These are phyloP conservation scores for Bruchidius siliquastri DNA, from an alignment of 2,888 invertebrate species.

Conservation along the genomic window DNA sequence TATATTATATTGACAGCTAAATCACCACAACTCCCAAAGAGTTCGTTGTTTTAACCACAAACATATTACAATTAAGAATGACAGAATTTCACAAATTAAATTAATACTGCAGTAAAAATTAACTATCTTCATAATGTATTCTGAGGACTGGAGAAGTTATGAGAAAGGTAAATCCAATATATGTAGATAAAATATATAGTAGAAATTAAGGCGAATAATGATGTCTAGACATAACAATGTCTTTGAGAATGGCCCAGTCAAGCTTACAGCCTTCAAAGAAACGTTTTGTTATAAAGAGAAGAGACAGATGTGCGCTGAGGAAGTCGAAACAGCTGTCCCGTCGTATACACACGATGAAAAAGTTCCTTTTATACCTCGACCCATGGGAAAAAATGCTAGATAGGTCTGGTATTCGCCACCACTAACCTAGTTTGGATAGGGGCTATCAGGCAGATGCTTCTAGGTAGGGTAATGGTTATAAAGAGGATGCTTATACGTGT, in stretches of 20 bases:
- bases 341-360: neutral
- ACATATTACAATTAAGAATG: too few species aligned
- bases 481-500: neutral
- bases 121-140: too few species aligned
- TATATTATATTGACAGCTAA: too few species aligned
- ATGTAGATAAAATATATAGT: too few species aligned
- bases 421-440: neutral
- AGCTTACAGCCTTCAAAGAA: neutral
- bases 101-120: too few species aligned
- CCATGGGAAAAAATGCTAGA: neutral
- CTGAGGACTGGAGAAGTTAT: too few species aligned
- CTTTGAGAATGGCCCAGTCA: neutral
- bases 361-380: neutral
- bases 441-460: neutral
- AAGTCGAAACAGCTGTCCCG: neutral
- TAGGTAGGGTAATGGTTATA: neutral
- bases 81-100: too few species aligned
- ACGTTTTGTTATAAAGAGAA: neutral
- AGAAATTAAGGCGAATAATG: neutral
- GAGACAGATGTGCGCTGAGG: neutral
- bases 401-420: neutral
- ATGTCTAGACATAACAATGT: neutral
- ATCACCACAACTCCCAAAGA: too few species aligned
- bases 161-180: too few species aligned
- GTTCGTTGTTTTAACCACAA: too few species aligned